These are phyloP conservation scores for Antheraea pernyi DNA, from an alignment of 1,140 invertebrate species.

Conservation along the genomic window DNA sequence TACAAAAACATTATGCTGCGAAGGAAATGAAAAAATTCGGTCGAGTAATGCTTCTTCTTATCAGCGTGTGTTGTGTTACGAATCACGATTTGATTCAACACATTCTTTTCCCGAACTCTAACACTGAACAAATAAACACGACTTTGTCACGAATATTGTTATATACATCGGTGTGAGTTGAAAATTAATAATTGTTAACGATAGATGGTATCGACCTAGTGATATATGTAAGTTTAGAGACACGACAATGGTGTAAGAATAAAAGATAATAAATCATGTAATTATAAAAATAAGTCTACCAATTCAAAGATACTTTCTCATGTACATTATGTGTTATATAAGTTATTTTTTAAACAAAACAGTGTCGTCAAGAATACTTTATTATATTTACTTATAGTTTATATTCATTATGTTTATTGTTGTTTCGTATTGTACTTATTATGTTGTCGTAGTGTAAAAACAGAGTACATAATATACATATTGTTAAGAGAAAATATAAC, in stretches of 20 bases:
- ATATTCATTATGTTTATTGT: too few species aligned
- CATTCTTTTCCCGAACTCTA: slow-evolving; percentile 44
- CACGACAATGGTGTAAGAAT: not conserved
- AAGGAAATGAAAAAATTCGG: slow-evolving; percentile 84
- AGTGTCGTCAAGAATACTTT: too few species aligned
- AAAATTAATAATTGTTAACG: not conserved
- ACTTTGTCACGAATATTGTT: slow-evolving; percentile 44
- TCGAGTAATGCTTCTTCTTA: slow-evolving; percentile 84
- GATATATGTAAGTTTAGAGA: not conserved
- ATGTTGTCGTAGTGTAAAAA: too few species aligned
- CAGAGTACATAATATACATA: too few species aligned
- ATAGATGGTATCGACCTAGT: not conserved
- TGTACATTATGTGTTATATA: too few species aligned
- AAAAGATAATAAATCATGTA: not conserved
- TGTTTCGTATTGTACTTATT: too few species aligned
- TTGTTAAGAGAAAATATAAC: too few species aligned
- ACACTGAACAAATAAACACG: slow-evolving; percentile 39
- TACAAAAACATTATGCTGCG: slow-evolving; percentile 82
- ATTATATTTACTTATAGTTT: too few species aligned
- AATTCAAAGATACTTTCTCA: too few species aligned
- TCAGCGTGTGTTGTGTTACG: slow-evolving; percentile 80
- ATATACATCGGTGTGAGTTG: slow-evolving; percentile 40
- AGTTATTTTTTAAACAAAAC: too few species aligned
- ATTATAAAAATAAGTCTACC: too few species aligned
- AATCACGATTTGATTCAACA: slow-evolving; percentile 73